Percentiles rank a stretch among this genome's conserved stretches.
phyloP scores from a whole-genome alignment of 2,797 vertebrate genomes.

The Phataginus tetradactyla region DNA sequence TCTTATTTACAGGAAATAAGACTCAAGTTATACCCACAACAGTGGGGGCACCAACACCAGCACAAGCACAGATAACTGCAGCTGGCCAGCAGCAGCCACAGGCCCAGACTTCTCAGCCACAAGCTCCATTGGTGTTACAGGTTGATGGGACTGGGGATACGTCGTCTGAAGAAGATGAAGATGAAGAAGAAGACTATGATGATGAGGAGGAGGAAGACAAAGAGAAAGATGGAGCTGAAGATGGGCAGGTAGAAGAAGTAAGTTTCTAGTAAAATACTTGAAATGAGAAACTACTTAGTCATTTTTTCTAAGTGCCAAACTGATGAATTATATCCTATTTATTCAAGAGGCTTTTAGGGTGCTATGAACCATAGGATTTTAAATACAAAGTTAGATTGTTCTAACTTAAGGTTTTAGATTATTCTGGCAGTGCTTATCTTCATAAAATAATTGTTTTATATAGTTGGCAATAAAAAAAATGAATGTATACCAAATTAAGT shows the following conservation, averaged over 20 bases:
- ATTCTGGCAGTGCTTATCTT: slow-evolving; percentile 11
- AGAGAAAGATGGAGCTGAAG: slow-evolving; percentile 97
- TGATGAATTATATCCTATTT: background rate
- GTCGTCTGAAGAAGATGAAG: slow-evolving; percentile 98
- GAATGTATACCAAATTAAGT: background rate
- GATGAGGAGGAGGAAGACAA: slow-evolving; percentile 99
- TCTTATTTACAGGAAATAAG: slow-evolving; percentile 98
- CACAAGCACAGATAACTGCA: slow-evolving; percentile 91
- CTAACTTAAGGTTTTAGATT: background rate
- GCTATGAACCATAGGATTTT: background rate
- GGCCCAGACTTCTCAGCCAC: slow-evolving; percentile 89
- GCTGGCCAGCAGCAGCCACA: slow-evolving; percentile 88
- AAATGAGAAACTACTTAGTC: background rate
- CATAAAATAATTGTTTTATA: background rate
- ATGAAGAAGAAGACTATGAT: slow-evolving; percentile 98
- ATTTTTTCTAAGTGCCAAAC: slow-evolving; percentile 23
- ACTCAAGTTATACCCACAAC: slow-evolving; percentile 92
- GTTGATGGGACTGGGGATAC: slow-evolving; percentile 97
- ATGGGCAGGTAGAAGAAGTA: slow-evolving; percentile 99
- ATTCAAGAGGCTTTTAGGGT: background rate
- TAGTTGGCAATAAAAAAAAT: slow-evolving; percentile 36
- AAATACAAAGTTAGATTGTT: slow-evolving; percentile 23
- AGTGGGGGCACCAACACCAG: slow-evolving; percentile 89
- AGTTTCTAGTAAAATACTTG: slow-evolving; percentile 62
- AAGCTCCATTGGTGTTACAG: slow-evolving; percentile 95